phyloP scores from a whole-genome alignment of 2,888 invertebrate genomes.

The Drosophila subsilvestris region DNA sequence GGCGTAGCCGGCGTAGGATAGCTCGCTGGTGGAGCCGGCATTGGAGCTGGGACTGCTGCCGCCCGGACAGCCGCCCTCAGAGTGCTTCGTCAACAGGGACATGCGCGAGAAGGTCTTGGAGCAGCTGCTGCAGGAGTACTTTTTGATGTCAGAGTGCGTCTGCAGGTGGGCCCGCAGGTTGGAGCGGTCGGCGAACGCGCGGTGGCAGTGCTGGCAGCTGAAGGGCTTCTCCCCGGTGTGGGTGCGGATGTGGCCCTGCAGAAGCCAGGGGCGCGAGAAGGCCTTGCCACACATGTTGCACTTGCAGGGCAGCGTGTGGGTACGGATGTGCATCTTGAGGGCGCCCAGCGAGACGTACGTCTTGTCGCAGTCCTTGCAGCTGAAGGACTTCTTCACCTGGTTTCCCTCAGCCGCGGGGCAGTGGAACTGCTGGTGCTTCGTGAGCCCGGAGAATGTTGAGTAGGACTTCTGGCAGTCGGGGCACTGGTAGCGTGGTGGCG shows the following conservation, averaged over 20 bases:
- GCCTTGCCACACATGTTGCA: constrained; percentile 98
- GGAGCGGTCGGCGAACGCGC: constrained; percentile 98
- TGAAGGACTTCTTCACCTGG: constrained; percentile 95
- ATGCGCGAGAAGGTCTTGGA: constrained; percentile 98
- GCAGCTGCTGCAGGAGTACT: constrained; percentile 96
- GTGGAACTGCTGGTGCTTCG: constrained; percentile 98
- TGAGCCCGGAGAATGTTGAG: constrained; percentile 97
- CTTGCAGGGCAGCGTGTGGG: constrained; percentile 98
- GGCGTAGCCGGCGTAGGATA: constrained; percentile 69
- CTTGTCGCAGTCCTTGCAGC: constrained; percentile 98
- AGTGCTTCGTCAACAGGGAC: constrained; percentile 97
- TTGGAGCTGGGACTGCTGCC: constrained; percentile 48
- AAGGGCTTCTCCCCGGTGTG: constrained; percentile 99
- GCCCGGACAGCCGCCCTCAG: constrained; percentile 93
- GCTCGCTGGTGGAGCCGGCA: constrained; percentile 53
- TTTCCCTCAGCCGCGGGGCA: constrained; percentile 94
- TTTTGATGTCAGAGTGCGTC: constrained; percentile 98
- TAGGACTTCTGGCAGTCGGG: constrained; percentile 97
- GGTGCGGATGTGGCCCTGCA: constrained; percentile 98
- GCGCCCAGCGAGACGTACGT: constrained; percentile 98
- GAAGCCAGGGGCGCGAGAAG: constrained; percentile 97
- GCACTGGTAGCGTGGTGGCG: constrained; percentile 92
- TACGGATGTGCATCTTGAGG: constrained; percentile 99
- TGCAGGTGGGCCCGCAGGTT: constrained; percentile 98
- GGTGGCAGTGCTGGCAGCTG: constrained; percentile 96